Base-by-base conservation (phyloP, 2,888 invertebrate genomes). In the Hemicrepidius hirtus region DNA sequence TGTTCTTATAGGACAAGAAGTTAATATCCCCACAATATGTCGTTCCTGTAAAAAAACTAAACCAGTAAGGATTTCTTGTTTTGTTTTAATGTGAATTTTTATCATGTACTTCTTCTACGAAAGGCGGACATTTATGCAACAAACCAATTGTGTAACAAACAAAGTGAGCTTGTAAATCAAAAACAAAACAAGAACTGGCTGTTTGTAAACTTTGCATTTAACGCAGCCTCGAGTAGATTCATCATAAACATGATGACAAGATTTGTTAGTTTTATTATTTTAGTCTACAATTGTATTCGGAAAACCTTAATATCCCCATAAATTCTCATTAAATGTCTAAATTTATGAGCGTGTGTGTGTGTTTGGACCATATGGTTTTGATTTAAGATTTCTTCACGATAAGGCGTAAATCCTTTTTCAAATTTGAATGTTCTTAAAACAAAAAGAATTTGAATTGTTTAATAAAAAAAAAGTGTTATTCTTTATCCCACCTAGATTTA, bases 261-360 rank as follows among this genome's bases (percentile, higher is more conserved):
- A 65, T 50, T 65, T 65, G 50, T 65, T 50, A 37, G 64, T 65
- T 65, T 65, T 65, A 65, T 65, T 65, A 65, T 65, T 65, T 65
- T 53, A 65, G 50, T 50, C 64, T 16, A 40, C 50, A 65, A 65
- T 65, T 65, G 64, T 65, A 32, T 65, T 65, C 64, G 64, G 53
- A 65, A 65, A 65, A 65, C 37, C 53, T 65, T 80, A 78, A 78
- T 77, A 77, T 78, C 76, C 73, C 57, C 80, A 81, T 82, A 82
- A 82, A 82, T 82, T 80, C 80, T 81, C 82, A 82, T 82, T 82
- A 82, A 76, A 76, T 77, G 79, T 79, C 80, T 75, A 79, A 80
- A 82, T 81, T 81, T 82, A 82, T 80, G 79, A 10, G 63, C 24
- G 37, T 35, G 10, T 24, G 37, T 35, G 10, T 24, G 24, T 20